Conservation (phyloP, 2,113 vertebrate species). For the Myotis yumanensis region DNA sequence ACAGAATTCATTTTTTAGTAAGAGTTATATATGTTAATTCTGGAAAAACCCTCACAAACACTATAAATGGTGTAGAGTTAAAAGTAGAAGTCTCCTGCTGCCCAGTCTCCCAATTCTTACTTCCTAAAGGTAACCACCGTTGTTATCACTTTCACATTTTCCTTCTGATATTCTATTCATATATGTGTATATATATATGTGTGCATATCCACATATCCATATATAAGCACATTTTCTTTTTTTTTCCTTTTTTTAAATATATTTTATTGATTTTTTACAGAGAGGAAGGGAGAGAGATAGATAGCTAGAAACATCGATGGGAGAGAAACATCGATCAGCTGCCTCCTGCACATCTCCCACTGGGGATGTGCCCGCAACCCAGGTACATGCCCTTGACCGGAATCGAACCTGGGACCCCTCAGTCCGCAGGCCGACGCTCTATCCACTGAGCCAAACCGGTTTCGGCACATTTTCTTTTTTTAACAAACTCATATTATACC, state of each 20-base stretch:
- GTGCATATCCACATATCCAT: rapidly evolving
- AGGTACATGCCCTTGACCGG: no score
- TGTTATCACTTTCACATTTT: neutral
- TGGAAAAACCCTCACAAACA: neutral
- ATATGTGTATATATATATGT: neutral
- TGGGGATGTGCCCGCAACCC: no score
- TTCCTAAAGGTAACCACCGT: neutral
- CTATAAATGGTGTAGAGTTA: neutral
- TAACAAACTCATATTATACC: neutral
- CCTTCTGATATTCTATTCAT: neutral
- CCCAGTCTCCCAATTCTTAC: neutral
- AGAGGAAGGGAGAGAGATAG: no score
- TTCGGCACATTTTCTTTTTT: neutral
- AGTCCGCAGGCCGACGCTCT: no score
- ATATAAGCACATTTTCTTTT: neutral
- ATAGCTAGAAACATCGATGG: no score
- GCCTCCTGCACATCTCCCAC: no score
- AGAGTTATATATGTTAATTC: neutral
- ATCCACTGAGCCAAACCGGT: no score
- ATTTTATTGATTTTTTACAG: no score
- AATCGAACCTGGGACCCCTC: no score
- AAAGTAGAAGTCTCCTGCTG: neutral
- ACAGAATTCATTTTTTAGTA: neutral
- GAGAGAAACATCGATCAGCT: no score
- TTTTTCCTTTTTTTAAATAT: no score